phyloP scores from a whole-genome alignment of 2,888 invertebrate genomes.

The Ophion ellenae region DNA sequence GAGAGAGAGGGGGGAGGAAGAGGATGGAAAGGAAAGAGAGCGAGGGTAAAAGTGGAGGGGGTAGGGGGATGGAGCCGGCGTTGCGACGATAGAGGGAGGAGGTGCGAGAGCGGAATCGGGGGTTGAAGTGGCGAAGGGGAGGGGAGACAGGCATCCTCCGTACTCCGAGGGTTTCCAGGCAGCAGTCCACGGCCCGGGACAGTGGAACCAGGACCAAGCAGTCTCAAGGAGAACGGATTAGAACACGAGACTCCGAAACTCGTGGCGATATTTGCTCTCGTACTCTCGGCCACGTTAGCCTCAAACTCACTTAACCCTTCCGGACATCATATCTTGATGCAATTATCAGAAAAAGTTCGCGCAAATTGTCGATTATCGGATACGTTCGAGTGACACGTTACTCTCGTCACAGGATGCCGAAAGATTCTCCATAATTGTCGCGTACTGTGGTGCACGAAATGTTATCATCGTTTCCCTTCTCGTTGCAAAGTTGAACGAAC shows the following conservation, averaged over 20 bases:
- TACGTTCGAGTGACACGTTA: background rate
- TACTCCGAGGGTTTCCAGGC: conserved; percentile 81
- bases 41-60: conserved; percentile 19
- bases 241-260: conserved; percentile 34
- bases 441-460: background rate
- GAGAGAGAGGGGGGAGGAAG: conserved; percentile 3
- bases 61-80: conserved; percentile 39
- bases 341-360: background rate
- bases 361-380: background rate
- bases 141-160: conserved; percentile 75
- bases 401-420: background rate
- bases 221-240: conserved; percentile 55
- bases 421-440: conserved; percentile 4
- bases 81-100: conserved; percentile 56
- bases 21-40: conserved; percentile 23
- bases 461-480: background rate
- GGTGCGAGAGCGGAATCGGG: conserved; percentile 68
- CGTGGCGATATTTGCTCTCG: background rate
- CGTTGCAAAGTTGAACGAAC: background rate
- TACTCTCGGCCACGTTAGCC: background rate
- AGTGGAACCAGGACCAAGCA: conserved; percentile 80
- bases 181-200: conserved; percentile 82
- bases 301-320: too few relatives aligned
- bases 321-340: too few relatives aligned
- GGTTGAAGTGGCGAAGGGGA: conserved; percentile 69